Evolutionary conservation across 1,140 invertebrate genomes (phyloP), one percentile per base, ranked within the genome.

Genomic region (Thalassaphorura encarpata): DNA sequence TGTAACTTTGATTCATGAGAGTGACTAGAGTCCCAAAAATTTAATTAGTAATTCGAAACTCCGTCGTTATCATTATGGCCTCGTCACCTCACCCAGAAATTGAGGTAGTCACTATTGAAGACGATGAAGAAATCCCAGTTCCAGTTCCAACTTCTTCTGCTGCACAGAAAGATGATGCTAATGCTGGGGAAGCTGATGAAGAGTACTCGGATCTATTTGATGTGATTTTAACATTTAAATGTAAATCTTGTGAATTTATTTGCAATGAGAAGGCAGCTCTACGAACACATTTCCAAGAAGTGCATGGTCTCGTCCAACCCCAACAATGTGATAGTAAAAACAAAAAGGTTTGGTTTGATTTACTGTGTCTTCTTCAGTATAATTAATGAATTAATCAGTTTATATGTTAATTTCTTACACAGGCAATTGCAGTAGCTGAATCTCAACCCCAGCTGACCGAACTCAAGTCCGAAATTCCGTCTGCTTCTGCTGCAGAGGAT

Each of bases 201-300:
- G 61, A 52, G 11, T 29, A 54, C 43, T 39, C 52, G 2, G 52
- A 54, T n/a, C n/a, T n/a, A n/a, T n/a, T n/a, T 41, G 61, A 63
- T 36, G 55, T 63, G 0, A 54, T 60, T 43, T 18, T 63, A 6
- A 46, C 62, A 6, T 50, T 54, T 19, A 51, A 52, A 23, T 63
- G 62, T 21, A 57, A 56, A 48, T 36, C 41, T 11, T 63, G 62
- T 42, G 23, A 40, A 3, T 63, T 54, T 41, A 3, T 58, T 15
- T 47, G 33, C 27, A 33, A 57, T 39, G 62, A 60, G 19, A 57
- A 49, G 28, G 13, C 19, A 16, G 41, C 27, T 0, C 36, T 63
- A 1, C 36, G 42, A 23, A 6, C 18, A 1, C 61, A 63, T 39
- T 28, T 57, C 0, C 39, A 40, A 19, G 6, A 54, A 27, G 26